A percentile compares a stretch with the other conserved stretches of the same genome.
phyloP scores from a whole-genome alignment of 2,888 invertebrate genomes.

The Eutolmus rufibarbis region DNA sequence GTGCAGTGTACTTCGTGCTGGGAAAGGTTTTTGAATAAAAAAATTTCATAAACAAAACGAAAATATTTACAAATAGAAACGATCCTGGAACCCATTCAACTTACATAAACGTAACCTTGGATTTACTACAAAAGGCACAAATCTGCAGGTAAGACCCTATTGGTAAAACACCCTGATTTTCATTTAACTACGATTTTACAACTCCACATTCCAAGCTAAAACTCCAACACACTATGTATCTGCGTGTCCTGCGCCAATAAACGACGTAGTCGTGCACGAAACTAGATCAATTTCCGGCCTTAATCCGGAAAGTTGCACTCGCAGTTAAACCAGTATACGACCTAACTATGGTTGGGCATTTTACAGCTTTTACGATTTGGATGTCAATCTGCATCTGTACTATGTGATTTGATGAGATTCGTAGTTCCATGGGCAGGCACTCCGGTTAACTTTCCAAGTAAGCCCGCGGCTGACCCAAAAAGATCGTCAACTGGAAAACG shows the following conservation, averaged over 20 bases:
- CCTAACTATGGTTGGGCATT: not conserved
- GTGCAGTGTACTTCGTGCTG: not conserved
- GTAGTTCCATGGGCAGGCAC: not conserved
- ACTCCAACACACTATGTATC: not conserved
- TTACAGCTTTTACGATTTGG: not conserved
- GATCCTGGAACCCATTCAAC: not conserved
- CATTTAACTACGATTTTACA: not conserved
- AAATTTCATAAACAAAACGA: not conserved
- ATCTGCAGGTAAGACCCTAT: not conserved
- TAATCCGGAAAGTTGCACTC: not conserved
- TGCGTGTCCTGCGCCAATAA: not conserved
- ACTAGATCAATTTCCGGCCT: constrained; percentile 20
- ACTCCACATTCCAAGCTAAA: not conserved
- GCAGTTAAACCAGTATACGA: not conserved
- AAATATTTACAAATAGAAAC: not conserved
- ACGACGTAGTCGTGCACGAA: not conserved
- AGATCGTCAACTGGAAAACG: not conserved
- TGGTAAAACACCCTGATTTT: not conserved
- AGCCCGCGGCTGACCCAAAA: not conserved
- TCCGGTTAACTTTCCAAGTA: not conserved
- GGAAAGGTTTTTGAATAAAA: not conserved
- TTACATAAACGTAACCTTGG: not conserved
- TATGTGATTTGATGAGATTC: not conserved
- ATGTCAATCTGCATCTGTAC: not conserved
- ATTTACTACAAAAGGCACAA: not conserved